phyloP scores from a whole-genome alignment of 2,888 invertebrate genomes.

The Drosophila bunnanda region DNA sequence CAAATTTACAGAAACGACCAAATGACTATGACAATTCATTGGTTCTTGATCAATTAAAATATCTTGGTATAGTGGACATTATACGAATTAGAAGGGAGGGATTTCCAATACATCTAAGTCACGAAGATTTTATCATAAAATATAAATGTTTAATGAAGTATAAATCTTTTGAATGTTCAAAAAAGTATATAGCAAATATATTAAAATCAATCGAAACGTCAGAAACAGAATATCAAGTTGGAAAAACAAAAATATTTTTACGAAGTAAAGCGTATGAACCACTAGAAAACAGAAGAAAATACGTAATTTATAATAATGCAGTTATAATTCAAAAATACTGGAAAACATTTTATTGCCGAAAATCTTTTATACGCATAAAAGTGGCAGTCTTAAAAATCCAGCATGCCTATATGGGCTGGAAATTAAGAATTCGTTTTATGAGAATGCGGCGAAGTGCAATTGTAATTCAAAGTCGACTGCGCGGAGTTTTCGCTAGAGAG shows the following conservation, averaged over 20 bases:
- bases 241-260: slow-evolving; percentile 94
- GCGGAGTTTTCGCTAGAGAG: slow-evolving; percentile 96
- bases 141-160: slow-evolving; percentile 89
- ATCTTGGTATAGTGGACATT: slow-evolving; percentile 96
- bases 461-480: slow-evolving; percentile 93
- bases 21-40: slow-evolving; percentile 92
- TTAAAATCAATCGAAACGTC: slow-evolving; percentile 89
- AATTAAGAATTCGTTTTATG: slow-evolving; percentile 91
- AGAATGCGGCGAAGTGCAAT: slow-evolving; percentile 92
- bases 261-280: slow-evolving; percentile 92
- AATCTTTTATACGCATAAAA: slow-evolving; percentile 88
- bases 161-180: slow-evolving; percentile 68
- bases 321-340: slow-evolving; percentile 91
- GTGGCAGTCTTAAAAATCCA: slow-evolving; percentile 91
- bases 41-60: slow-evolving; percentile 94
- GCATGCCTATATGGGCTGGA: slow-evolving; percentile 94
- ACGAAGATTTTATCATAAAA: slow-evolving; percentile 90
- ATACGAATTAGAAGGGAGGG: slow-evolving; percentile 95
- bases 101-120: slow-evolving; percentile 93
- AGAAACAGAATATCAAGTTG: slow-evolving; percentile 94
- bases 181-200: slow-evolving; percentile 83
- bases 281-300: slow-evolving; percentile 91
- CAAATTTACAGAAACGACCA: slow-evolving; percentile 93
- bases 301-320: slow-evolving; percentile 89
- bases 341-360: slow-evolving; percentile 88